Evolutionary conservation across 2,113 vertebrate species (phyloP).

Genomic region (Scatophagus argus): DNA sequence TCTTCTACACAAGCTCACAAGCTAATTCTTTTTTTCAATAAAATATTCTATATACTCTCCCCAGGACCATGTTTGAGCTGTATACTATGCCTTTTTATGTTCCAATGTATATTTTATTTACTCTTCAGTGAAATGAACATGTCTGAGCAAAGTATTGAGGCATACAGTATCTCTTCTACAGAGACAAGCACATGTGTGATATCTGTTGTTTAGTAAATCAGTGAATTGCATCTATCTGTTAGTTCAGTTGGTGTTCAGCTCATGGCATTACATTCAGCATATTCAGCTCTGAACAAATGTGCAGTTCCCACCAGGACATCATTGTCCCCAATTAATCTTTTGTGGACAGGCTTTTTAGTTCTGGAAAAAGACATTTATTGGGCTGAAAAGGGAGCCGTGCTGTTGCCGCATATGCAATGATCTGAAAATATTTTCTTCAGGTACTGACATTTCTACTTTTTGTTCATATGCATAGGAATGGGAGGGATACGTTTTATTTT

Average conservation of each 20-base stretch:
- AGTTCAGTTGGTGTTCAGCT: too few species aligned
- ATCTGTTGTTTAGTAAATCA: constrained; percentile 30
- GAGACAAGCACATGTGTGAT: not conserved
- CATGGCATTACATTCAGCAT: not conserved
- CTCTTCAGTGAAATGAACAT: not conserved
- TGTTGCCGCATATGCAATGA: constrained; percentile 13
- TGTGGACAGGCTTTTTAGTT: not conserved
- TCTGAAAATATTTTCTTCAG: not conserved
- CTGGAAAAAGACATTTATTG: constrained; percentile 21
- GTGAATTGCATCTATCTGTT: constrained; percentile 1
- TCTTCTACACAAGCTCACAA: not conserved
- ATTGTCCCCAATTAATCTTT: constrained; percentile 4
- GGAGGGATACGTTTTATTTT: constrained; percentile 36
- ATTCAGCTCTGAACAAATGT: constrained; percentile 7
- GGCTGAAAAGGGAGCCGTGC: not conserved
- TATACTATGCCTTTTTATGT: not conserved
- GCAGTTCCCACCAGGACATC: constrained; percentile 6
- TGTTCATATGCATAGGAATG: not conserved
- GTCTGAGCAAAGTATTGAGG: not conserved
- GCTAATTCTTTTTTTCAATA: not conserved
- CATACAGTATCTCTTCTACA: constrained; percentile 2
- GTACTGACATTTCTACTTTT: not conserved
- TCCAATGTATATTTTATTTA: not conserved
- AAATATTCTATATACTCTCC: not conserved
- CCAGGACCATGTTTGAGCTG: not conserved